Base-by-base conservation (phyloP, 2,888 invertebrate genomes). In the Spodoptera exigua region DNA sequence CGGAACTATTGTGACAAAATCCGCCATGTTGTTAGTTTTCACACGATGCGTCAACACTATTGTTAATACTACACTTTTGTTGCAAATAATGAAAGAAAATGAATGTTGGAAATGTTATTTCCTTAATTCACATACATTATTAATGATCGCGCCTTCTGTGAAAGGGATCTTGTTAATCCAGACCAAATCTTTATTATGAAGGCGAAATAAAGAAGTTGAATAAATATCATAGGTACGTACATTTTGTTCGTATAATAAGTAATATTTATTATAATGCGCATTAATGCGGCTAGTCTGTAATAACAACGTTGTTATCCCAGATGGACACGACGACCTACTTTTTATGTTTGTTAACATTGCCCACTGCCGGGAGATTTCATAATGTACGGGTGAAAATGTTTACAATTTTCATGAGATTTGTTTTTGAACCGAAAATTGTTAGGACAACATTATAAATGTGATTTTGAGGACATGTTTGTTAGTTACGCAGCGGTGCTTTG, bases 21-120 rank as follows among this genome's bases (percentile, higher is more conserved):
- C 71, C 68, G 61, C 74, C 70, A 70, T 78, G 73, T 71, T 79
- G 78, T 72, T 68, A 74, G 63, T 80, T 80, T 86, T 86, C 87
- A 80, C 87, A 83, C 83, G 80, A 73, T 76, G 62, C 72, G 78
- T 79, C 82, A 70, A 74, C 77, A 59, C 48, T 53, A 59, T 69
- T 68, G 60, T 73, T 68, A 66, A 70, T 73, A 57, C 39, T 46
- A 59, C 32, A 58, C 55, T 58, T 66, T 68, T 70, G 59, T 56
- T 51, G 46, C 54, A 63, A 59, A 67, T 58, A 61, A 59, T 70
- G 66, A 72, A 57, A 46, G 66, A 59, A 66, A 62, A 63, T 61
- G 55, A 59, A 61, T 66, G 66, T 58, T 59, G 5, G 43, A 54
- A 66, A 68, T 68, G 27, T 35, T 40, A 45, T 55, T 59, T 58